These are phyloP conservation scores for Paracentrotus lividus DNA, from an alignment of 53 echinoderm and acorn worm genomes.

Conservation along the genomic window DNA sequence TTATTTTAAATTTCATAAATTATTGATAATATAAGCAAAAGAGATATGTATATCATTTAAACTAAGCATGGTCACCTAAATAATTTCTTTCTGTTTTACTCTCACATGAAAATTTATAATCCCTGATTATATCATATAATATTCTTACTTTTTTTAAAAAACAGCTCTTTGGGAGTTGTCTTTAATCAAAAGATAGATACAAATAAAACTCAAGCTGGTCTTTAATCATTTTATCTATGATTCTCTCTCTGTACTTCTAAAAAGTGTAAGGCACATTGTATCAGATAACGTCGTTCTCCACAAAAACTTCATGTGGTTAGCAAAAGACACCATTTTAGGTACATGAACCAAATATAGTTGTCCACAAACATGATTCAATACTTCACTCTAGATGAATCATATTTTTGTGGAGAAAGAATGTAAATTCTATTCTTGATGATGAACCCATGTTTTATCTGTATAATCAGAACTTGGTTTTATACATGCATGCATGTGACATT, in stretches of 20 bases:
- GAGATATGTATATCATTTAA: too few species aligned
- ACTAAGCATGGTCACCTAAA: too few species aligned
- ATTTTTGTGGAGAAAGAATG: background rate
- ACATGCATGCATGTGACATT: background rate
- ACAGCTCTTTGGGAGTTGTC: background rate
- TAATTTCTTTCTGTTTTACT: too few species aligned
- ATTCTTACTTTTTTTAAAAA: too few species aligned
- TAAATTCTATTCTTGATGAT: background rate
- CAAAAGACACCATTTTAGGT: background rate
- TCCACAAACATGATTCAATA: constrained; percentile 7
- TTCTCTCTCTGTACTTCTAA: background rate
- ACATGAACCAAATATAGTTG: constrained; percentile 18
- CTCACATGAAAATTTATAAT: too few species aligned
- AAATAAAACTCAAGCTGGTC: background rate
- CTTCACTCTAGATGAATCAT: background rate
- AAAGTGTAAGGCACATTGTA: background rate
- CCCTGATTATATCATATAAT: too few species aligned
- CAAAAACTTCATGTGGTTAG: background rate
- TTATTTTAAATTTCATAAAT: too few species aligned
- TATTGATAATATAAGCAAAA: too few species aligned
- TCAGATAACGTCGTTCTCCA: background rate
- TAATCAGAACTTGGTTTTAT: background rate
- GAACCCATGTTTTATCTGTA: background rate
- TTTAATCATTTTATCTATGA: background rate
- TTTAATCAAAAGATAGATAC: too few species aligned